phyloP scores from a whole-genome alignment of 2,797 vertebrate genomes.

The Varecia variegata region DNA sequence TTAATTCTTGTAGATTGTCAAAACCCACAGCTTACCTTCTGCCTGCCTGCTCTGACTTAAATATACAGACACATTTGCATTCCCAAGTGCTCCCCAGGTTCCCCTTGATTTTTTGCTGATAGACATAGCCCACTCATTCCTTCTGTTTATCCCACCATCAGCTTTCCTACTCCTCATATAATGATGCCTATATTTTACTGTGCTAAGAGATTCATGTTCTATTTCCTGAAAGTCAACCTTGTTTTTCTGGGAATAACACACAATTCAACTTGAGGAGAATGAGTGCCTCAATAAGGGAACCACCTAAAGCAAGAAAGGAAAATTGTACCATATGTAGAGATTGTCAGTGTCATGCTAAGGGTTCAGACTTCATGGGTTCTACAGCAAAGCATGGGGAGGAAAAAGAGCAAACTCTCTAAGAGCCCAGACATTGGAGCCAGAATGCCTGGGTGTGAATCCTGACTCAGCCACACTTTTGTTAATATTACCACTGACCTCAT shows the following conservation, averaged over 20 bases:
- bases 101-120: background rate
- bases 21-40: background rate
- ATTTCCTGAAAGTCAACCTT: background rate
- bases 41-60: background rate
- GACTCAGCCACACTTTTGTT: background rate
- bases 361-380: background rate
- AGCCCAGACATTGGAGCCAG: background rate
- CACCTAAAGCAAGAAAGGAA: background rate
- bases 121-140: background rate
- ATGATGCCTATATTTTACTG: background rate
- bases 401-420: background rate
- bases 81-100: background rate
- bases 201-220: background rate
- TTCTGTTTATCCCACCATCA: background rate
- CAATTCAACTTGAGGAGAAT: background rate
- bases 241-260: background rate
- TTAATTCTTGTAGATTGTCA: background rate
- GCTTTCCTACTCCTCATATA: background rate
- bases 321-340: background rate
- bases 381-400: background rate
- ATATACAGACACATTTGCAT: background rate
- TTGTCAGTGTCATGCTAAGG: background rate
- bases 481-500: background rate
- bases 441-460: background rate
- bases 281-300: background rate